Evolutionary conservation across 1,140 invertebrate genomes (phyloP).

Genomic region (Panulirus ornatus): DNA sequence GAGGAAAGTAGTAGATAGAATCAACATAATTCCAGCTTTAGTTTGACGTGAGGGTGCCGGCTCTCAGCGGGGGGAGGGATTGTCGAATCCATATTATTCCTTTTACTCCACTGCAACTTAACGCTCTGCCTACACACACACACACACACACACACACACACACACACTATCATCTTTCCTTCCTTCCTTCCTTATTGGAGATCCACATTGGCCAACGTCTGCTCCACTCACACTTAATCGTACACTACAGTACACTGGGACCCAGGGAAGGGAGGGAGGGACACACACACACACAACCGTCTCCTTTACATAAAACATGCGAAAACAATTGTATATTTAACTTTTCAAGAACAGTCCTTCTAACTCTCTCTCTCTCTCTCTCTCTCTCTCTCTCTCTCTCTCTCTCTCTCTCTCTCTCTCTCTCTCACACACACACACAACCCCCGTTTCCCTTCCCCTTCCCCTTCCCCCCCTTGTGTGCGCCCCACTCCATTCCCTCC

Average conservation of each 20-base stretch:
- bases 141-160: neutral
- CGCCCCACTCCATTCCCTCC: neutral
- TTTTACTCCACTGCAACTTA: neutral
- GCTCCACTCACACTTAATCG: neutral
- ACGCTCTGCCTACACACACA: neutral
- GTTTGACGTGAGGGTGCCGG: constrained; percentile 53
- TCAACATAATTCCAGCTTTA: constrained; percentile 67
- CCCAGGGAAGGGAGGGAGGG: too few relatives aligned
- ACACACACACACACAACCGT: too few relatives aligned
- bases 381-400: neutral
- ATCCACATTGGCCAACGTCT: neutral
- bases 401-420: neutral
- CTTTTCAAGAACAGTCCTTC: neutral
- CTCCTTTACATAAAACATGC: too few relatives aligned
- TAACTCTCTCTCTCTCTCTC: constrained; percentile 45
- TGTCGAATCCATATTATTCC: constrained; percentile 53
- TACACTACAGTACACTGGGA: too few relatives aligned
- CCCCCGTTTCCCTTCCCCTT: neutral
- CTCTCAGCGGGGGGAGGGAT: neutral
- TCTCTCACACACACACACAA: neutral
- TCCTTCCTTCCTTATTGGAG: neutral
- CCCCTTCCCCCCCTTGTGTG: neutral
- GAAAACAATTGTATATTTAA: too few relatives aligned
- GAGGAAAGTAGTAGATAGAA: constrained; percentile 61
- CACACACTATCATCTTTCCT: neutral